Conservation (phyloP, 2,888 invertebrate genomes). For the Melitaea athalia region DNA sequence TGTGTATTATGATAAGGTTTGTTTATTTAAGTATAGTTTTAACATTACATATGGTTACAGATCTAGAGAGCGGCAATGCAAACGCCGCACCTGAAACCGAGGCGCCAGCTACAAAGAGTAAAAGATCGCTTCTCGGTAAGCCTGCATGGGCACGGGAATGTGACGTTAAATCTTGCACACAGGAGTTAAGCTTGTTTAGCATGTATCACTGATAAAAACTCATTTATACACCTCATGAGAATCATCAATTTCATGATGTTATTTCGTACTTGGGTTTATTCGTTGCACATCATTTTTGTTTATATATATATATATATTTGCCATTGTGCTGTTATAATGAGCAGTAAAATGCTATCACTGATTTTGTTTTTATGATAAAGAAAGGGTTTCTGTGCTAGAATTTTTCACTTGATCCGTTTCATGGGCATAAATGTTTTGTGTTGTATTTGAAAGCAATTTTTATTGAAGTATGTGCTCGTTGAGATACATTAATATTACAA, state of each 20-base stretch:
- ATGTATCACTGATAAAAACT: slow-evolving; percentile 14
- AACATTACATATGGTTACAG: slow-evolving; percentile 57
- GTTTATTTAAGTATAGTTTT: slow-evolving; percentile 1
- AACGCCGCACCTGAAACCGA: slow-evolving; percentile 48
- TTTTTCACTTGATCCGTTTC: too few species aligned
- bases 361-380: too few species aligned
- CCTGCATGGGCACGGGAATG: slow-evolving; percentile 52
- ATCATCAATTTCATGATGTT: not conserved
- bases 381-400: not conserved
- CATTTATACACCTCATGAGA: slow-evolving; percentile 6
- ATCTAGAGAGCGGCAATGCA: slow-evolving; percentile 63
- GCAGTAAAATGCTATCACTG: too few species aligned
- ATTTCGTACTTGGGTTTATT: not conserved
- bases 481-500: too few species aligned
- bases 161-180: slow-evolving; percentile 5
- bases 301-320: not conserved
- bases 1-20: not conserved
- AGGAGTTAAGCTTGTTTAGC: not conserved
- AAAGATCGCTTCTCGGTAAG: slow-evolving; percentile 58
- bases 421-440: too few species aligned
- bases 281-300: slow-evolving; percentile 1
- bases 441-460: too few species aligned
- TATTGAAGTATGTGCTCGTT: too few species aligned
- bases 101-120: slow-evolving; percentile 44
- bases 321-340: not conserved